These are phyloP conservation scores for Cassiopea xamachana DNA, from an alignment of 30 jellyfish, hydroid and myxozoan species.

Conservation along the genomic window DNA sequence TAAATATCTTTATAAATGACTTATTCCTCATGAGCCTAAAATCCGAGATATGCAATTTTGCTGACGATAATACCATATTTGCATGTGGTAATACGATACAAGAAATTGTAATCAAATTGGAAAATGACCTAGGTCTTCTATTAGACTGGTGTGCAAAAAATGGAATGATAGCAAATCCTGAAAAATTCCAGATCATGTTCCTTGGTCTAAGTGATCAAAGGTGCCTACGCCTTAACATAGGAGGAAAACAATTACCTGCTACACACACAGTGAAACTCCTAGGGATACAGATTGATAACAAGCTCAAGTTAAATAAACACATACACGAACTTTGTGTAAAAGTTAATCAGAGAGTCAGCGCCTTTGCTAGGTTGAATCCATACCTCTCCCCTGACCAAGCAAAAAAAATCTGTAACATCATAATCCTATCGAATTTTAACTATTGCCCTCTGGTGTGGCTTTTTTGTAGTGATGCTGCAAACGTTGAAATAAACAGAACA, in stretches of 20 bases:
- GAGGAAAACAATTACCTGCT: constrained; percentile 4
- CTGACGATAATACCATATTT: constrained; percentile 40
- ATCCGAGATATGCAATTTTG: constrained; percentile 39
- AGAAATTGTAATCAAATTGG: constrained; percentile 17
- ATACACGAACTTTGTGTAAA: constrained; percentile 10
- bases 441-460: constrained; percentile 57
- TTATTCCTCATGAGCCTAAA: constrained; percentile 23
- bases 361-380: constrained; percentile 16
- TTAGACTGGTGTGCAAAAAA: constrained; percentile 49
- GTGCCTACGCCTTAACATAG: constrained; percentile 11
- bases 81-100: neutral
- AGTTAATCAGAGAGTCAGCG: constrained; percentile 26
- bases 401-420: constrained; percentile 12
- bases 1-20: constrained; percentile 22
- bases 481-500: constrained; percentile 18
- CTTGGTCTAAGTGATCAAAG: constrained; percentile 24
- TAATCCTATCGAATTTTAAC: constrained; percentile 32
- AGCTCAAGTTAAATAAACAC: constrained; percentile 11
- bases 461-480: constrained; percentile 33
- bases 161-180: constrained; percentile 61
- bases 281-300: constrained; percentile 35
- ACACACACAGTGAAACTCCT: constrained; percentile 39
- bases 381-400: constrained; percentile 26
- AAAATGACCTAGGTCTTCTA: constrained; percentile 13
- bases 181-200: constrained; percentile 62